phyloP scores from a whole-genome alignment of 2,888 invertebrate species.

The Drosophila borealis region DNA sequence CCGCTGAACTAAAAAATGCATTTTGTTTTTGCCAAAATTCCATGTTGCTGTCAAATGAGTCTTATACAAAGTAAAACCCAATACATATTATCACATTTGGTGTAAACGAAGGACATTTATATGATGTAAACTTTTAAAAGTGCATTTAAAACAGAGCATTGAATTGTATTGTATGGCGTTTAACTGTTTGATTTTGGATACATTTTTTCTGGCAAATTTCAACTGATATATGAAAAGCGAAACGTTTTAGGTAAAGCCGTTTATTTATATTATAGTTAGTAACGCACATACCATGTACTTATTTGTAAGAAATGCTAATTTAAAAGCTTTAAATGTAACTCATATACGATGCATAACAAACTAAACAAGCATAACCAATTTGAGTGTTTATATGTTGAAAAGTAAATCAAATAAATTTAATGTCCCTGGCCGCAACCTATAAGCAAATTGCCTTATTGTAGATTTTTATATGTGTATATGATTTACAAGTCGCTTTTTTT shows the following conservation, averaged over 20 bases:
- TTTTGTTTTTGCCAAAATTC: slow-evolving; percentile 66
- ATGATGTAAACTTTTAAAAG: slow-evolving; percentile 64
- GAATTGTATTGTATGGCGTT: slow-evolving; percentile 42
- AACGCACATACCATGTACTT: slow-evolving; percentile 71
- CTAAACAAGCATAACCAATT: slow-evolving; percentile 6
- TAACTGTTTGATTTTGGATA: slow-evolving; percentile 28
- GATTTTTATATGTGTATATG: slow-evolving; percentile 70
- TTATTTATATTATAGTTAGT: slow-evolving; percentile 50
- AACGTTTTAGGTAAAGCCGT: slow-evolving; percentile 37
- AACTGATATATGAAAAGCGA: slow-evolving; percentile 15
- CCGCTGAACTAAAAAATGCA: slow-evolving; percentile 37
- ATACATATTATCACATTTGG: slow-evolving; percentile 44
- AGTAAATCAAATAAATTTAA: slow-evolving; percentile 36
- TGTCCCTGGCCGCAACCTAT: slow-evolving; percentile 36
- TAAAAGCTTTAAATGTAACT: slow-evolving; percentile 43
- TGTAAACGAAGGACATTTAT: slow-evolving; percentile 43
- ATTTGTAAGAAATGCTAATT: slow-evolving; percentile 67
- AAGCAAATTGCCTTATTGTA: slow-evolving; percentile 72
- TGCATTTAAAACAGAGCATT: slow-evolving; percentile 73
- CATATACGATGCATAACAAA: slow-evolving; percentile 14
- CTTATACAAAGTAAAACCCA: slow-evolving; percentile 43
- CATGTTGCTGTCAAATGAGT: slow-evolving; percentile 55
- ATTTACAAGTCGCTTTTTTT: slow-evolving; percentile 65
- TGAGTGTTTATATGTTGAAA: slow-evolving; percentile 19
- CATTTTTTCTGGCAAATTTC: slow-evolving; percentile 16